phyloP scores from a whole-genome alignment of 2,113 vertebrate species.

The Phalacrocorax carbo region DNA sequence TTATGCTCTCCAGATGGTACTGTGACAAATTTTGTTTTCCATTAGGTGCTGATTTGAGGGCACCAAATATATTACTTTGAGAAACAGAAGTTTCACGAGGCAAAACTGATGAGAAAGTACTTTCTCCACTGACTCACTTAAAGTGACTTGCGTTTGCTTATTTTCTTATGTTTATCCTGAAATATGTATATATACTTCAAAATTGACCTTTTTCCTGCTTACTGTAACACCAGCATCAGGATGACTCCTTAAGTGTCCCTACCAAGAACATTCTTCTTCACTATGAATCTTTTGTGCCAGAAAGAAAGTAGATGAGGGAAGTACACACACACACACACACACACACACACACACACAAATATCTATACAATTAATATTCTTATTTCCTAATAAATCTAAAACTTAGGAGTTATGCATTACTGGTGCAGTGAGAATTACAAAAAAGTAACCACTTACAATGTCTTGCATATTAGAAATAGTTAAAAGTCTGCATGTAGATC shows the following conservation, averaged over 20 bases:
- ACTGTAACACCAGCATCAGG: background rate
- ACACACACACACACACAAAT: background rate
- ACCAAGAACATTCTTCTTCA: background rate
- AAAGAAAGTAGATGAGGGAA: background rate
- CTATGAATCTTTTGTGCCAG: background rate
- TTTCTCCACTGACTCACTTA: background rate
- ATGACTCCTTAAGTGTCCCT: background rate
- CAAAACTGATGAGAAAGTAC: background rate
- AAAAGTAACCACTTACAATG: background rate
- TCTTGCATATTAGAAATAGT: conserved; percentile 41
- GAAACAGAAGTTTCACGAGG: background rate
- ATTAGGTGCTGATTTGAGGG: background rate
- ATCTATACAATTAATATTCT: background rate
- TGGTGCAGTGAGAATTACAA: background rate
- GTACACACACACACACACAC: no score
- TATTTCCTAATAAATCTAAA: background rate
- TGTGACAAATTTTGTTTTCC: conserved; percentile 24
- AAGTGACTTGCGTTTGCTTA: background rate
- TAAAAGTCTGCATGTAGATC: conserved; percentile 32
- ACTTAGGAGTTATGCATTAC: background rate
- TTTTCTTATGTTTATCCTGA: background rate
- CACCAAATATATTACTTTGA: background rate
- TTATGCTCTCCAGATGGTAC: background rate
- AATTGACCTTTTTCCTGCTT: background rate
- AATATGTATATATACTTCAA: background rate